A percentile compares a stretch with the other conserved stretches of the same genome.
These are phyloP conservation scores for Dendrophyllia cribrosa DNA, from an alignment of 64 coral and sea anemone species.

Conservation along the genomic window DNA sequence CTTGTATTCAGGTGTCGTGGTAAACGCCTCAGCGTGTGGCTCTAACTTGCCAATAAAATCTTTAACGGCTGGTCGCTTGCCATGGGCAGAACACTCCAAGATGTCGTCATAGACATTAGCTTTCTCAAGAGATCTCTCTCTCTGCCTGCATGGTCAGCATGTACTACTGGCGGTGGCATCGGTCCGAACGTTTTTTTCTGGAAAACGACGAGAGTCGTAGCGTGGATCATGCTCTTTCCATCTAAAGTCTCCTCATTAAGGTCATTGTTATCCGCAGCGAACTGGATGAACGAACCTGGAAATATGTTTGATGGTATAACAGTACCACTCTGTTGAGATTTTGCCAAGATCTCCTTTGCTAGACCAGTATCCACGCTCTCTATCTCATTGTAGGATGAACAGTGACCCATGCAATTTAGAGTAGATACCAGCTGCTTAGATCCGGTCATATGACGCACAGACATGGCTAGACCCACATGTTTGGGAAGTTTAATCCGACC, in stretches of 20 bases:
- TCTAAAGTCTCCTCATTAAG: constrained; percentile 62
- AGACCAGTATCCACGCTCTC: constrained; percentile 46
- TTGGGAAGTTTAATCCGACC: constrained; percentile 17
- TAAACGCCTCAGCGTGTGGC: background rate
- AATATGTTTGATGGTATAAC: constrained; percentile 59
- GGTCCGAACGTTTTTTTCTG: constrained; percentile 46
- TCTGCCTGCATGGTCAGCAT: constrained; percentile 9
- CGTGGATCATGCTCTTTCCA: constrained; percentile 58
- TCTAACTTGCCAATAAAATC: background rate
- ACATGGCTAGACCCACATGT: constrained; percentile 34
- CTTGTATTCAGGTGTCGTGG: constrained; percentile 32
- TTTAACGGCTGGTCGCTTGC: background rate
- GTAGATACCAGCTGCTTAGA: constrained; percentile 44
- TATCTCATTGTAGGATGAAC: constrained; percentile 61
- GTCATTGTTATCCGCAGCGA: constrained; percentile 72
- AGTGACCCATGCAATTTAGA: constrained; percentile 59
- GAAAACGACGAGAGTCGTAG: constrained; percentile 50
- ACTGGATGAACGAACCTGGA: constrained; percentile 32
- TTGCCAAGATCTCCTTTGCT: constrained; percentile 18
- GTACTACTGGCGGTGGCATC: background rate
- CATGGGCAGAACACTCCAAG: background rate
- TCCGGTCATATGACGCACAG: constrained; percentile 16
- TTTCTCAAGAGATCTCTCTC: constrained; percentile 4
- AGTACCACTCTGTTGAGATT: background rate
- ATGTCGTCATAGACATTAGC: background rate